Evolutionary conservation across 2,888 invertebrate species (phyloP), one percentile per base, ranked within the genome.

Genomic region (Mesochorus sp.): DNA sequence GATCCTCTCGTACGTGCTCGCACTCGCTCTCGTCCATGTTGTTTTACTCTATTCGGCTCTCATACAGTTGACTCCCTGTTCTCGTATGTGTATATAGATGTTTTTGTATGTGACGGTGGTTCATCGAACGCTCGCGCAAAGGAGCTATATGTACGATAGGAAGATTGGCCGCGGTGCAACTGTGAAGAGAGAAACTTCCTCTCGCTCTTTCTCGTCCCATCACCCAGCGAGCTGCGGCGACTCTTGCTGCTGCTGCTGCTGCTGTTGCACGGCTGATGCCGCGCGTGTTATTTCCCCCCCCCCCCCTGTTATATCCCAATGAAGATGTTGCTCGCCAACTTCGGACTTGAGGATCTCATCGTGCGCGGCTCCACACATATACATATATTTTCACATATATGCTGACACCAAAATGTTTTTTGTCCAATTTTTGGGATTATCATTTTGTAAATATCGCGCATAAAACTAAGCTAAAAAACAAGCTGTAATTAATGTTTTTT

Each of bases 291-390:
- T n/a, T n/a, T n/a, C 34, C 57, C 21, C 12, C 57, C 14, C 44
- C 42, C 64, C 34, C 70, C 14, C 37, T 64, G 26, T 64, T 74
- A 42, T 53, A 44, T 59, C n/a, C 59, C 64, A 53, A 78, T 78
- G 78, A 74, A 78, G 78, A 78, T 78, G 78, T 78, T 78, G 68
- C 57, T 68, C 62, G 64, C 66, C 71, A 66, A 71, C 71, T 66
- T 66, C 64, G 64, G 70, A 51, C 62, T 61, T 53, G 53, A 66
- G 10, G 55, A 74, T 55, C 55, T 64, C 51, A 64, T 73, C 51
- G 47, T 28, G 34, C 34, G 6, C 59, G 57, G 12, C 37, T 26
- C 14, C 24, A 17, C 37, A 8, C 17, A 37, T 47, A 26, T 5
- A 53, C 42, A 28, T n/a, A n/a, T n/a, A n/a, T 14, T 19, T 42